phyloP scores from a whole-genome alignment of 2,113 vertebrate species.

The Delphinus delphis region DNA sequence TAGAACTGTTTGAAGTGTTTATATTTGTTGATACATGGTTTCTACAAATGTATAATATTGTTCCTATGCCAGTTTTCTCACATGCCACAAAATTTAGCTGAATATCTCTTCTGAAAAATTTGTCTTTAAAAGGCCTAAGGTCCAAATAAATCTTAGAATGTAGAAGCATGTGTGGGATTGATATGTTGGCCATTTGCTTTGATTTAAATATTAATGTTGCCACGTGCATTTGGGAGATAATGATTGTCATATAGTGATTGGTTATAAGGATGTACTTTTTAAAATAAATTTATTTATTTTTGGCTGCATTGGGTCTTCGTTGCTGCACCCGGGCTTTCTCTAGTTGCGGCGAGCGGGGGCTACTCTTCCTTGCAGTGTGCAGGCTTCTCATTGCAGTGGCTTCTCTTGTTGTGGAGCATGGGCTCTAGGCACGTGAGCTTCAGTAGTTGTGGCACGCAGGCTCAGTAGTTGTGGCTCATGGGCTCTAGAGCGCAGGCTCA shows the following conservation, averaged over 20 bases:
- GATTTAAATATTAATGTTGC: conserved; percentile 4
- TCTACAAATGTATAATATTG: neutral
- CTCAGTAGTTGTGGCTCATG: no score
- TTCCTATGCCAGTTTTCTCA: neutral
- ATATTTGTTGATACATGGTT: neutral
- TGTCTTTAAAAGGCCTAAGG: neutral
- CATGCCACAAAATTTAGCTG: neutral
- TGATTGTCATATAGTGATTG: neutral
- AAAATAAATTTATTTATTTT: no score
- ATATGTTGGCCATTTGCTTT: neutral
- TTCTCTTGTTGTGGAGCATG: no score
- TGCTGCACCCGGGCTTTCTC: no score
- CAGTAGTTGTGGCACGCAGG: no score
- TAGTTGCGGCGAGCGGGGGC: no score
- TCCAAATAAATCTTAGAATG: neutral
- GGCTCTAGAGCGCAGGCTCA: no score
- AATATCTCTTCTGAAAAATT: neutral
- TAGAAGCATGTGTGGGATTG: neutral
- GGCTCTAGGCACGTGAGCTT: no score
- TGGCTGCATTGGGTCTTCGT: no score
- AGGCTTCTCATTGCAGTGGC: no score
- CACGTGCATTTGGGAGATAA: neutral
- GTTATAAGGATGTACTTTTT: neutral
- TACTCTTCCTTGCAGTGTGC: no score
- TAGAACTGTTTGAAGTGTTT: neutral